A percentile compares a stretch with the other conserved stretches of the same genome.
Conservation (phyloP, 2,113 vertebrate species). For the Paramormyrops kingsleyae region DNA sequence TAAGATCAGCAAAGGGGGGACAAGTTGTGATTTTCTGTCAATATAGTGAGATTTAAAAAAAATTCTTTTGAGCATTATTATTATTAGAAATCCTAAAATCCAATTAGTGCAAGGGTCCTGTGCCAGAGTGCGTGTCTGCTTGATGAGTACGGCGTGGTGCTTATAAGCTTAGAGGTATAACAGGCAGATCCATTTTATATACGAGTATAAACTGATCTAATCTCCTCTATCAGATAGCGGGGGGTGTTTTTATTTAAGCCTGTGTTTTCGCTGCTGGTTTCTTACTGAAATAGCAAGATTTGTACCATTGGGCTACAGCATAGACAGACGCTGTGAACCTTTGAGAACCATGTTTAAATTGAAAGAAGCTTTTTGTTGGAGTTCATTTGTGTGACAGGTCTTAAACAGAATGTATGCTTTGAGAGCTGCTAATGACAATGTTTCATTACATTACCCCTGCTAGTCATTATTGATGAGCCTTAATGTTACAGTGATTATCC, state of each 20-base stretch:
- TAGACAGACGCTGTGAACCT: too few species aligned
- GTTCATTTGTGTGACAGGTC: not conserved
- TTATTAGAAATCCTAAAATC: conserved; percentile 24
- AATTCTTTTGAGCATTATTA: not conserved
- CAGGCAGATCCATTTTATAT: conserved; percentile 27
- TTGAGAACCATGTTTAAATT: not conserved
- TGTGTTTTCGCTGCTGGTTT: conserved; percentile 24
- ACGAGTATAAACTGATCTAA: conserved; percentile 33
- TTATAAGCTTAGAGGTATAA: conserved; percentile 26
- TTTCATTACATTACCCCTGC: not conserved
- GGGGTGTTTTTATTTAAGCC: conserved; percentile 26
- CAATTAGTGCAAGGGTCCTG: conserved; percentile 10
- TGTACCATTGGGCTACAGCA: conserved; percentile 20
- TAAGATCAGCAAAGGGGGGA: conserved; percentile 5
- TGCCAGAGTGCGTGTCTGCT: conserved; percentile 18
- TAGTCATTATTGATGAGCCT: not conserved
- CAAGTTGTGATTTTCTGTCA: not conserved
- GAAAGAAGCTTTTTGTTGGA: not conserved
- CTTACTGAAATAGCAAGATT: conserved; percentile 25
- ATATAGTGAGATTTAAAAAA: not conserved
- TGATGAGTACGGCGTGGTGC: not conserved
- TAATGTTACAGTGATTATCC: not conserved
- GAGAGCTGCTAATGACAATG: not conserved
- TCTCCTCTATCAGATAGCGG: conserved; percentile 29
- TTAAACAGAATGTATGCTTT: conserved; percentile 1